phyloP scores from a whole-genome alignment of 1,140 invertebrate species.

The Coenobita brevimanus region DNA sequence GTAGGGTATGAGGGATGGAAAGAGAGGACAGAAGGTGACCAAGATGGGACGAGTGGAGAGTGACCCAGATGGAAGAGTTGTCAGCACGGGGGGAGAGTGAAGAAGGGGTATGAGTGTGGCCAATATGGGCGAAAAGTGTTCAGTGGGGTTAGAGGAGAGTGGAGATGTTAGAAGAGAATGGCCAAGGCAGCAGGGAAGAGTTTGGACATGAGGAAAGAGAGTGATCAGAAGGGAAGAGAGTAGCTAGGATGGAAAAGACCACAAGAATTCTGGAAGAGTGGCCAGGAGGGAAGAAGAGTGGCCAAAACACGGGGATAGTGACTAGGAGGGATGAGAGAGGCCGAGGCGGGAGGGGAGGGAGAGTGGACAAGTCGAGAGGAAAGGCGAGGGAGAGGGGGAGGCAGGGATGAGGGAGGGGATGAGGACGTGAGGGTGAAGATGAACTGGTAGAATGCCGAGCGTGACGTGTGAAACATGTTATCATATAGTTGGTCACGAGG shows the following conservation, averaged over 20 bases:
- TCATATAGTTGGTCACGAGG: slow-evolving; percentile 41
- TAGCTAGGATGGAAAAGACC: neutral
- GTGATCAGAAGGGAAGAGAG: neutral
- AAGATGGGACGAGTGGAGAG: neutral
- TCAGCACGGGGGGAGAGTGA: neutral
- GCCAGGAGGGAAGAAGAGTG: neutral
- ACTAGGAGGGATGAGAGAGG: too few relatives aligned
- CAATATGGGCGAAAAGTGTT: too few relatives aligned
- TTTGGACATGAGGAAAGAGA: neutral
- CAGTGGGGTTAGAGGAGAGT: neutral
- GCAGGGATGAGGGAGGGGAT: neutral
- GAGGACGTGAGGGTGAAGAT: neutral
- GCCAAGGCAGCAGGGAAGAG: too few relatives aligned
- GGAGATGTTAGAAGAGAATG: neutral
- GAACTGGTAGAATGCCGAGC: slow-evolving; percentile 30
- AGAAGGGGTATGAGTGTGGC: too few relatives aligned
- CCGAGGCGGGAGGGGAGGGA: neutral
- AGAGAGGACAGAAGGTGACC: too few relatives aligned
- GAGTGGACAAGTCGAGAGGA: neutral
- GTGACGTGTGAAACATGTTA: slow-evolving; percentile 37
- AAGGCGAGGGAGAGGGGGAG: neutral
- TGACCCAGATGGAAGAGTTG: neutral
- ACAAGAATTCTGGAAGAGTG: neutral
- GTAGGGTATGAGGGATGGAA: too few relatives aligned
- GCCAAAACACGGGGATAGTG: neutral